These are phyloP conservation scores for Subacronicta megacephala DNA, from an alignment of 2,888 invertebrate species.

Conservation along the genomic window DNA sequence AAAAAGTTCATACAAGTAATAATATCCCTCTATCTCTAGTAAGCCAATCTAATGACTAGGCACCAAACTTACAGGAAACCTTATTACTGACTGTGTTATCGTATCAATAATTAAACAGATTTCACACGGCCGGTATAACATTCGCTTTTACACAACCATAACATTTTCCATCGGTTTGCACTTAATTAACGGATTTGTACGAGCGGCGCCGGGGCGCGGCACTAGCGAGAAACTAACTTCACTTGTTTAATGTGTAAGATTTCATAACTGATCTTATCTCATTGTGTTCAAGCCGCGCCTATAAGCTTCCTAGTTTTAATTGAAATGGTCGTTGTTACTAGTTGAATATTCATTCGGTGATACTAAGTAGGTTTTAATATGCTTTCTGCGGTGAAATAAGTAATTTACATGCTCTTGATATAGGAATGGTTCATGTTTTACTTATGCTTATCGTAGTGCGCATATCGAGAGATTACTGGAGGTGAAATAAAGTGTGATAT, in stretches of 20 bases:
- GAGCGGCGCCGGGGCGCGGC: conserved; percentile 61
- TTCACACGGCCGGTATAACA: conserved; percentile 48
- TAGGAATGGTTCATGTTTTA: conserved; percentile 19
- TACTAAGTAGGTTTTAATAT: conserved; percentile 30
- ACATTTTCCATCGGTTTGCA: conserved; percentile 67
- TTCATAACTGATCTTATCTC: conserved; percentile 70
- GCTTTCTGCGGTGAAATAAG: conserved; percentile 33
- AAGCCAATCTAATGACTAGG: neutral
- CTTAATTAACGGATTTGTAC: conserved; percentile 79
- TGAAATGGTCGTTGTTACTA: conserved; percentile 55
- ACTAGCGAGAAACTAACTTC: conserved; percentile 56
- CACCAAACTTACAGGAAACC: conserved; percentile 45
- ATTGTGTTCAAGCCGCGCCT: conserved; percentile 57
- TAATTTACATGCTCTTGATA: conserved; percentile 39
- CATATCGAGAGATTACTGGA: conserved; percentile 11
- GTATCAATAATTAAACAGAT: conserved; percentile 64
- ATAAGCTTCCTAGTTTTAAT: conserved; percentile 64
- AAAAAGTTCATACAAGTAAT: no score
- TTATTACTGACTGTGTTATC: conserved; percentile 41
- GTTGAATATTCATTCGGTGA: conserved; percentile 36
- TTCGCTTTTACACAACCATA: conserved; percentile 62
- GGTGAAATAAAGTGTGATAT: conserved; percentile 21
- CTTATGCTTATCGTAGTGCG: conserved; percentile 30
- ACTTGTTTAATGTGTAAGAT: conserved; percentile 60
- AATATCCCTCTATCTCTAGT: no score